phyloP scores from a whole-genome alignment of 2,888 invertebrate genomes.

The Scaptomyza cyrtandrae region DNA sequence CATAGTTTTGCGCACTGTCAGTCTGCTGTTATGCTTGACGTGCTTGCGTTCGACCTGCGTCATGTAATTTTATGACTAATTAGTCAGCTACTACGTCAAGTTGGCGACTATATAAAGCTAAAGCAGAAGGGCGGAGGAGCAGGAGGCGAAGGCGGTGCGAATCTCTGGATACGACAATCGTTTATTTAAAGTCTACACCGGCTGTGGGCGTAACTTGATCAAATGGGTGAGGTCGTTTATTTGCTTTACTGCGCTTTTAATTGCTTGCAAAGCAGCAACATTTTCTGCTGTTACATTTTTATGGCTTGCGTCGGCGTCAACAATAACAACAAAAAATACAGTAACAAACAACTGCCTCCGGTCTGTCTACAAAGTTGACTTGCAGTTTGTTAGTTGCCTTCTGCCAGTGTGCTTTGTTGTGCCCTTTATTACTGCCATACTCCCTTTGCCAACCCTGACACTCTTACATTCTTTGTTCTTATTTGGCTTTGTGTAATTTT shows the following conservation, averaged over 20 bases:
- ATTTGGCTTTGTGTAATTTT: constrained; percentile 69
- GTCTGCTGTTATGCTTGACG: constrained; percentile 11
- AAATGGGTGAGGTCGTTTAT: constrained; percentile 59
- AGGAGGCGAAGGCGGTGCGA: background rate
- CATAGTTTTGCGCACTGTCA: background rate
- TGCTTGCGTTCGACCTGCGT: constrained; percentile 39
- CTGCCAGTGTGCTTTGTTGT: constrained; percentile 46
- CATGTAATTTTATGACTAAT: constrained; percentile 80
- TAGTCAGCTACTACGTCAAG: constrained; percentile 76
- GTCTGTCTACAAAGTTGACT: constrained; percentile 77
- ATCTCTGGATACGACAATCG: constrained; percentile 34
- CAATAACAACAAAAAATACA: constrained; percentile 20
- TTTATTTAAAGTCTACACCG: constrained; percentile 57
- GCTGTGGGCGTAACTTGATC: constrained; percentile 59
- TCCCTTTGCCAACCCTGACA: background rate
- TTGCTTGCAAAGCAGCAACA: constrained; percentile 66
- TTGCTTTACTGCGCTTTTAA: constrained; percentile 78
- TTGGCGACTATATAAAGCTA: constrained; percentile 58
- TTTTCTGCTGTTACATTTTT: constrained; percentile 55
- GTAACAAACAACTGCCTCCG: constrained; percentile 55
- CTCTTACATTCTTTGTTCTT: constrained; percentile 63
- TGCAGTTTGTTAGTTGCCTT: constrained; percentile 69
- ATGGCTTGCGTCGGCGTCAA: constrained; percentile 55
- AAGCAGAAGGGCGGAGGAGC: background rate
- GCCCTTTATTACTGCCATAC: constrained; percentile 18